Conservation (phyloP, 2,113 vertebrate species). For the Alosa alosa region DNA sequence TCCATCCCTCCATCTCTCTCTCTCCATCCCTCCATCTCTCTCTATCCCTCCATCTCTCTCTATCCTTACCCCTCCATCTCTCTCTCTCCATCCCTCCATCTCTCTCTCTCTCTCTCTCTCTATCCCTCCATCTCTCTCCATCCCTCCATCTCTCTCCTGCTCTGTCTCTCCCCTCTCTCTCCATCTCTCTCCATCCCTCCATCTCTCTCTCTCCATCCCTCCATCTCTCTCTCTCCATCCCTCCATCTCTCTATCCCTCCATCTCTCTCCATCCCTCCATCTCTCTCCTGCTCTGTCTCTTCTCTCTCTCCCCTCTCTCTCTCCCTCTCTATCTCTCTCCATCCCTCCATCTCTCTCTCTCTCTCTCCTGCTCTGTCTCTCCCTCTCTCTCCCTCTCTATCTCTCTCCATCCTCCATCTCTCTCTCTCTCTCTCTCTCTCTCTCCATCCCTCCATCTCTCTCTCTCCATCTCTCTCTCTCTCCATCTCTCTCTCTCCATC, state of each 20-base stretch:
- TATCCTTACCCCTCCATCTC: neutral
- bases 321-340: too few relatives aligned
- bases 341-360: constrained; percentile 23
- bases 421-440: neutral
- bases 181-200: too few relatives aligned
- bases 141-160: neutral
- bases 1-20: constrained; percentile 23
- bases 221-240: too few relatives aligned
- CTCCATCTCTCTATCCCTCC: constrained; percentile 10
- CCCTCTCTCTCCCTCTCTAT: neutral
- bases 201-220: too few relatives aligned
- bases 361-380: neutral
- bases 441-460: constrained; percentile 15
- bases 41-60: neutral
- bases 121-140: too few relatives aligned
- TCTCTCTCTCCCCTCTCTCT: constrained; percentile 19
- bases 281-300: too few relatives aligned
- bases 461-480: constrained; percentile 22
- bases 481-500: constrained; percentile 21
- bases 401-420: neutral
- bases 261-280: constrained; percentile 32
- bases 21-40: too few relatives aligned
- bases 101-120: neutral
- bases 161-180: neutral
- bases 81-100: neutral